Conservation (phyloP, 1,140 invertebrate genomes). For the Caerostris extrusa region DNA sequence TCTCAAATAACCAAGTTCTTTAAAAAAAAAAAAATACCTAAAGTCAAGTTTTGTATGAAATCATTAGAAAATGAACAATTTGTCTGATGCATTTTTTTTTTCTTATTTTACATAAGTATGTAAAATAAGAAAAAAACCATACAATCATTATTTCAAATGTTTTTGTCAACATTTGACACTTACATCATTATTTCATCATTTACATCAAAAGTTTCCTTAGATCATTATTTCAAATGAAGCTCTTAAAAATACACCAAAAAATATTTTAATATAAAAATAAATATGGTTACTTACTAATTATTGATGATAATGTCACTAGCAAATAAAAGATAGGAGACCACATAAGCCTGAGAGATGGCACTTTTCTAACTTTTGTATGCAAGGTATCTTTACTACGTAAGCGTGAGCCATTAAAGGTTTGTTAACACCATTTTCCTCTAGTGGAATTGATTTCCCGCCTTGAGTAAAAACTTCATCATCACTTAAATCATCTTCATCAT, state of each 20-base stretch:
- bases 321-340: constrained; percentile 86
- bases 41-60: no score
- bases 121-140: no score
- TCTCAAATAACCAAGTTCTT: no score
- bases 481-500: constrained; percentile 78
- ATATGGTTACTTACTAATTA: constrained; percentile 81
- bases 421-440: constrained; percentile 87
- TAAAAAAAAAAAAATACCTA: no score
- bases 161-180: no score
- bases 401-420: constrained; percentile 88
- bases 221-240: background rate
- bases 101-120: no score
- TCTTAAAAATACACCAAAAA: background rate
- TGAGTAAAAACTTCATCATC: constrained; percentile 90
- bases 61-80: no score
- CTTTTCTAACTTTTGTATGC: constrained; percentile 78
- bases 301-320: constrained; percentile 84
- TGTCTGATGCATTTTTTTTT: no score
- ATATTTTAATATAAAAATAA: constrained; percentile 35
- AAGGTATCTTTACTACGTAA: constrained; percentile 65
- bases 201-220: no score
- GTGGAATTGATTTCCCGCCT: constrained; percentile 86
- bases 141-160: no score
- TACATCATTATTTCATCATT: no score
- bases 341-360: constrained; percentile 83